Evolutionary conservation across 2,113 vertebrate species (phyloP).

Genomic region (Seriola quinqueradiata): DNA sequence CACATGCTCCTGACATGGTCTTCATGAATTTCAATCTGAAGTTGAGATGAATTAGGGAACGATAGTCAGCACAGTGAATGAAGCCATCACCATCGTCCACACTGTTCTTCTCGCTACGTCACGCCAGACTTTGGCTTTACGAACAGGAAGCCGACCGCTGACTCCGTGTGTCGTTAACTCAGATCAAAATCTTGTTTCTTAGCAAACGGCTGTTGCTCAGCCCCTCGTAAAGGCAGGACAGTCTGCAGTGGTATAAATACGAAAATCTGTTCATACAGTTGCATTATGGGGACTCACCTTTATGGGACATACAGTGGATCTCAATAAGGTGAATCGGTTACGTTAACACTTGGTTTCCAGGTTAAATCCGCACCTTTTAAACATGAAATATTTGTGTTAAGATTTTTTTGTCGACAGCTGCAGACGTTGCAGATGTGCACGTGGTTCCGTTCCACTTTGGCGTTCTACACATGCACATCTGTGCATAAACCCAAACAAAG

Average conservation of each 20-base stretch:
- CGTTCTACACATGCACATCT: no score
- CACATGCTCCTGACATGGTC: background rate
- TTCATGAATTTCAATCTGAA: background rate
- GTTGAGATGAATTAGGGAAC: background rate
- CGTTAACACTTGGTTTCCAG: no score
- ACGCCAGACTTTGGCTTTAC: background rate
- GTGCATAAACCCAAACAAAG: no score
- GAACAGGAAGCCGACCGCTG: background rate
- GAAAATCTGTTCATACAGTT: background rate
- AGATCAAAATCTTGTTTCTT: background rate
- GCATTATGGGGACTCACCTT: background rate
- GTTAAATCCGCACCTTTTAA: no score
- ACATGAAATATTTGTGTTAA: no score
- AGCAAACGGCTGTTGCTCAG: background rate
- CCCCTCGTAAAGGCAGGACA: background rate
- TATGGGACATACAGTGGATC: no score
- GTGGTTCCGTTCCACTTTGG: no score
- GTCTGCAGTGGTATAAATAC: background rate
- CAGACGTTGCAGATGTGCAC: no score
- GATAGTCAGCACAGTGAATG: background rate
- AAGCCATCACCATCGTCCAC: background rate
- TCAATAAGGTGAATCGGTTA: no score
- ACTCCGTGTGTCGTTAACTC: no score
- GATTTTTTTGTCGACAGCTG: no score
- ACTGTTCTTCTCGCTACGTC: background rate